Evolutionary conservation across 2,113 vertebrate species (phyloP).

Genomic region (Trogon melanurus): DNA sequence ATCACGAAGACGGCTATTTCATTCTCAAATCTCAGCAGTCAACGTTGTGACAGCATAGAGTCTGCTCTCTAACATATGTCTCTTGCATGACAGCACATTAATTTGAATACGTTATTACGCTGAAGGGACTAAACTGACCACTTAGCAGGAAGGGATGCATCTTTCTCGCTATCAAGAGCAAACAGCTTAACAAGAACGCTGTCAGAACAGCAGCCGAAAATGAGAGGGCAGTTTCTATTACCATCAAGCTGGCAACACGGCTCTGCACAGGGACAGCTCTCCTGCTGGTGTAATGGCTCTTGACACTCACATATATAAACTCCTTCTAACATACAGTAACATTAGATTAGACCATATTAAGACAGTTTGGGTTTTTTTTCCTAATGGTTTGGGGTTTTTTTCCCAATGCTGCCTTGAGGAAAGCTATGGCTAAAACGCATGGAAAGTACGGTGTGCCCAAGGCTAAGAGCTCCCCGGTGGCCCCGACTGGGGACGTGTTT

Average conservation of each 20-base stretch:
- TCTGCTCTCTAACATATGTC: conserved; percentile 12
- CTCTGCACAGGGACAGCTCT: not conserved
- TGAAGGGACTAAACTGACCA: conserved; percentile 21
- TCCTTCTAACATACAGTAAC: not conserved
- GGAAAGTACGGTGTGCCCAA: accelerated
- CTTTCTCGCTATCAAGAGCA: not conserved
- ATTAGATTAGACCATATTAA: not conserved
- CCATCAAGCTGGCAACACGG: not conserved
- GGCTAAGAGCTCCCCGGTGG: not conserved
- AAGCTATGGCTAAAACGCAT: not conserved
- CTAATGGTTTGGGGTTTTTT: no score
- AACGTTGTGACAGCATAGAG: not conserved
- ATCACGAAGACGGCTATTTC: not conserved
- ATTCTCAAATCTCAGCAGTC: conserved; percentile 19
- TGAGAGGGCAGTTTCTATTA: not conserved
- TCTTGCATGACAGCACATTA: conserved; percentile 23
- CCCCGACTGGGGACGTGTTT: accelerated
- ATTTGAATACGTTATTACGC: conserved; percentile 8
- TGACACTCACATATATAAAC: not conserved
- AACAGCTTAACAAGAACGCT: not conserved
- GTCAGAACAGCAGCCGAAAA: conserved; percentile 5
- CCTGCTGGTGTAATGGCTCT: not conserved
- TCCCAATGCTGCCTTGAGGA: not conserved
- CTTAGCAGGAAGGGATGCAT: conserved; percentile 14
- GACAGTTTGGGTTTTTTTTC: not conserved